Evolutionary conservation across 2,113 vertebrate genomes (phyloP).

Genomic region (Taxidea taxus): DNA sequence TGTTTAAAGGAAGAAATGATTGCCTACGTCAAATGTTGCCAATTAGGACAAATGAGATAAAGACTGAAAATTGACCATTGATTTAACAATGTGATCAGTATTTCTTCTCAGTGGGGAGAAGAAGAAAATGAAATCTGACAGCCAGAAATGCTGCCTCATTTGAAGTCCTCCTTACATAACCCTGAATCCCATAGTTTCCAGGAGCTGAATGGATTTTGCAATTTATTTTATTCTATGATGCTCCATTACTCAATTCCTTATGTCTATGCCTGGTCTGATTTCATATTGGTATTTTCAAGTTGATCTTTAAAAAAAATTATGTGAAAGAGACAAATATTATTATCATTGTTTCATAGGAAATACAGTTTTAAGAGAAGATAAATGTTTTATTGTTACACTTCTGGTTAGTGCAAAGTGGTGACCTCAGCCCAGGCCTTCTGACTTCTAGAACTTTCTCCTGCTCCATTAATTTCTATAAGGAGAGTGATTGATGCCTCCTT

Average conservation of each 20-base stretch:
- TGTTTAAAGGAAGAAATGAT: not conserved
- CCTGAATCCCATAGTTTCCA: not conserved
- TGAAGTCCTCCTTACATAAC: not conserved
- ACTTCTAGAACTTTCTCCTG: not conserved
- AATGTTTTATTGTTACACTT: not conserved
- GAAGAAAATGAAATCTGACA: not conserved
- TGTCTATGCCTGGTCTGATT: not conserved
- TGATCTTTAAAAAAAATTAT: not conserved
- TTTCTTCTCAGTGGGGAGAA: not conserved
- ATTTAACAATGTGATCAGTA: slow-evolving; percentile 9
- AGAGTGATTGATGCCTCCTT: not conserved
- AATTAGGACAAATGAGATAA: not conserved
- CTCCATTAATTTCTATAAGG: not conserved
- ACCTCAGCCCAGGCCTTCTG: not conserved
- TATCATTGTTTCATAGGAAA: not conserved
- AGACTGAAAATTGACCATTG: not conserved
- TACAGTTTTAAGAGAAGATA: not conserved
- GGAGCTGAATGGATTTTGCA: not conserved
- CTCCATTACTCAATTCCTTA: not conserved
- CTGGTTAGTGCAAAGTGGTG: not conserved
- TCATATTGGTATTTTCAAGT: not conserved
- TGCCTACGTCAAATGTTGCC: not conserved
- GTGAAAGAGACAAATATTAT: not conserved
- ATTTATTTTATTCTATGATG: slow-evolving; percentile 13
- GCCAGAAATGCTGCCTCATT: not conserved